These are phyloP conservation scores for Mobula hypostoma DNA, from an alignment of 2,113 vertebrate species.

Conservation along the genomic window DNA sequence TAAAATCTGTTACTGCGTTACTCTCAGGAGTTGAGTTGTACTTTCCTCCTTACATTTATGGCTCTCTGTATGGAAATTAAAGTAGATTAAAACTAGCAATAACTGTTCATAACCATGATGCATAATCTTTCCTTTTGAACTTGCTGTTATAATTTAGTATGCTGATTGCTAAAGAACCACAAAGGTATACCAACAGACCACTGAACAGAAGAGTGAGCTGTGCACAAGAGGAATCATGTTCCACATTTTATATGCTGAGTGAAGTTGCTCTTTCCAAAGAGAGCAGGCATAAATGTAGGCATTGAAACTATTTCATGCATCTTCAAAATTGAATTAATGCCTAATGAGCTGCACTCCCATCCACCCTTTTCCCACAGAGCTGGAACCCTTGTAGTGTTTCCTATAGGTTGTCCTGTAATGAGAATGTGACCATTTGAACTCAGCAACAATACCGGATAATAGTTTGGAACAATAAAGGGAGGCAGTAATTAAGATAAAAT, in stretches of 20 bases:
- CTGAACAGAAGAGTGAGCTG: neutral
- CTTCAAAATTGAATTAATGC: neutral
- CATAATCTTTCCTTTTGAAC: neutral
- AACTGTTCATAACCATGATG: neutral
- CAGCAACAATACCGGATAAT: no score
- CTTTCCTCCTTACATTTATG: neutral
- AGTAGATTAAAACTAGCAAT: neutral
- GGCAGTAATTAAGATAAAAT: no score
- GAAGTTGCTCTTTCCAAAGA: neutral
- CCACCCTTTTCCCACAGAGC: no score
- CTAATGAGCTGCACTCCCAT: neutral
- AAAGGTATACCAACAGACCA: neutral
- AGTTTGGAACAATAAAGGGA: no score
- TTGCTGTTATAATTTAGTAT: neutral
- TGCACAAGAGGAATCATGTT: neutral
- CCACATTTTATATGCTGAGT: neutral
- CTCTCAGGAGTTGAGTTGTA: neutral
- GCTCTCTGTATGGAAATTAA: neutral
- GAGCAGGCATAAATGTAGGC: no score
- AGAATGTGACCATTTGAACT: no score
- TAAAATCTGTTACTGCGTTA: neutral
- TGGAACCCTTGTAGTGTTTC: no score
- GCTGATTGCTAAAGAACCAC: neutral
- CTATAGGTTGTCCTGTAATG: no score
- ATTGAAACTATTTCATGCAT: neutral